Evolutionary conservation across 2,888 invertebrate genomes (phyloP), one percentile per base, ranked within the genome.

Genomic region (Synanthedon vespiformis): DNA sequence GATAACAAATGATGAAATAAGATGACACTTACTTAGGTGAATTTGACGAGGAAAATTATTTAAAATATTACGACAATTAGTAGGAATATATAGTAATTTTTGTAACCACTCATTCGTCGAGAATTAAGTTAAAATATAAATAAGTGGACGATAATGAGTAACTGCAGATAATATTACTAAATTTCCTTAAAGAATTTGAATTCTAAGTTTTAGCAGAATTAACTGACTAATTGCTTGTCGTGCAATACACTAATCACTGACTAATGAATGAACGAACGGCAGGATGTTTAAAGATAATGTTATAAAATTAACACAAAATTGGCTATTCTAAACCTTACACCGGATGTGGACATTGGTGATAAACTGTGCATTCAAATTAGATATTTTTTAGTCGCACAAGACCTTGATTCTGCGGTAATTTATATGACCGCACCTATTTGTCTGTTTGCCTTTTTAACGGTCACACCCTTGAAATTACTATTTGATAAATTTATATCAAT

Each of bases 391-490:
- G 14, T 34, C 34, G 34, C 6, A 34, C 34, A 56, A 61, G 64
- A 60, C 64, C 69, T 69, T 65, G 63, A 57, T 58, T 64, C n/a
- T 53, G 22, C 48, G 16, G 40, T 52, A 48, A 48, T 48, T 52
- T 47, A 52, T 50, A 61, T 65, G 60, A 62, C 71, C 76, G 57
- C 75, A 63, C 78, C 77, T 67, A 69, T 65, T 59, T 58, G 53
- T 58, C 60, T 78, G 70, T 81, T 81, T 79, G 66, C 73, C 63
- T 64, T 70, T 60, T 61, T 64, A 80, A 80, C 78, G 74, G 75
- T 71, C 69, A 69, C 55, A 69, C 70, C 74, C 79, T 78, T 74
- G 67, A 75, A 62, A 71, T 74, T 61, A 64, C 70, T 70, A 69
- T 65, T 69, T 64, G 76, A 77, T 80, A 74, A 74, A 70, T 76